Evolutionary conservation across 2,797 vertebrate species (phyloP), one percentile per base, ranked within the genome.

Genomic region (Gallinago stenura): DNA sequence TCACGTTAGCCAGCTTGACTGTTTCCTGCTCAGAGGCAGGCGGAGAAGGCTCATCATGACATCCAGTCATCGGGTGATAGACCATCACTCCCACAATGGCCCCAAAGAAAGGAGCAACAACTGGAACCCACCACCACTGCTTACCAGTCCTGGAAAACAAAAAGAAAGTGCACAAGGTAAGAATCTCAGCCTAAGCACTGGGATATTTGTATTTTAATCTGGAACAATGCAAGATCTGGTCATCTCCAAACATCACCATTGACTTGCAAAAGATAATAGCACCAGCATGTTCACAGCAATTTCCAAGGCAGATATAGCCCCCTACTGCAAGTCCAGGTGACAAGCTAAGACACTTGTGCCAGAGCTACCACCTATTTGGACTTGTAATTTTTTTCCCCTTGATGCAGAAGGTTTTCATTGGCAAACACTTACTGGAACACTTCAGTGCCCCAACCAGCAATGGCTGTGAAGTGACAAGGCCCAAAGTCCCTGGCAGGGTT

Each of bases 401-500:
- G 7, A 28, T 33, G 15, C 13, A 45, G 17, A 39, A 43, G 3
- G 11, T 51, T 72, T 87, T 56, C 9, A 26, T 1, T 1, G 0
- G 12, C 17, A 65, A 66, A 25, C n/a, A 98, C 99, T 98, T 98
- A 99, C 99, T 96, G 98, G 97, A 99, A 99, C 72, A 99, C 99
- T 3, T 98, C 97, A 0, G 51, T 6, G 15, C 99, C 99, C 99
- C 99, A 99, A n/a, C 99, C 99, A 30, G 99, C 98, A 0, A 99
- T 93, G n/a, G 99, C 93, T 0, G 99, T 99, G 96, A 99, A 99
- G 83, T 99, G 96, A 41, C 99, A 99, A 62, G 99, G 99, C 15
- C 99, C 99, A 0, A 99, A 97, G 97, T 99, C 99, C 97, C 99
- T 98, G 88, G 99, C 99, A 22, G 99, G 99, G 96, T 99, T 99